Base-by-base conservation (phyloP, 1,140 invertebrate genomes). In the Drosophila malerkotliana region DNA sequence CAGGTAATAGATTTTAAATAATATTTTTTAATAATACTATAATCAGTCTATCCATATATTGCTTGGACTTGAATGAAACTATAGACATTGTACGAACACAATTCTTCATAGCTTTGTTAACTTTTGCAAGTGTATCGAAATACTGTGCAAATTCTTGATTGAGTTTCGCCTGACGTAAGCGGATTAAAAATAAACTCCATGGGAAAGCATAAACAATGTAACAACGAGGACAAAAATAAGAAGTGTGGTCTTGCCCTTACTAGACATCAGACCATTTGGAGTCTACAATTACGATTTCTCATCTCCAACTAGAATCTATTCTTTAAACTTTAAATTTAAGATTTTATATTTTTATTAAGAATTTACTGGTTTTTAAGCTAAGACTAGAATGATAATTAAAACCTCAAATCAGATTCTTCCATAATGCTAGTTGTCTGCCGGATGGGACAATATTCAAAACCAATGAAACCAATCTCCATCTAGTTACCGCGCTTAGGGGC, bases 141-240 rank as follows among this genome's bases (percentile, higher is more conserved):
- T 37, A 37, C 34, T 37, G 34, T 37, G 34, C 34, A 37, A 37
- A 37, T 37, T 37, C 34, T 37, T 37, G 34, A 37, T 37, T 37
- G 34, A 37, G 34, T 37, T 37, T 37, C 34, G 10, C 34, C 34
- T 37, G 34, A 37, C 34, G 34, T 37, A 37, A 37, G 10, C 34
- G 10, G 34, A 37, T 37, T 37, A 37, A 37, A 37, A 37, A 37
- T 37, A 37, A 37, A 37, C 34, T 37, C 34, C 34, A 37, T 37
- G 34, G 34, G 34, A 37, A 37, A 37, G 34, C 34, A 37, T 37
- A 37, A 37, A 37, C 34, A 37, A 37, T 37, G 34, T n/a, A n/a
- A 37, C 34, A 37, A 37, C 34, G 34, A 37, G 34, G 34, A 37
- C 34, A 37, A 37, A 37, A 37, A 12, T 37, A 37, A 37, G 34